Evolutionary conservation across 2,888 invertebrate species (phyloP), one percentile per base, ranked within the genome.

Genomic region (Iselma pallidipennis): DNA sequence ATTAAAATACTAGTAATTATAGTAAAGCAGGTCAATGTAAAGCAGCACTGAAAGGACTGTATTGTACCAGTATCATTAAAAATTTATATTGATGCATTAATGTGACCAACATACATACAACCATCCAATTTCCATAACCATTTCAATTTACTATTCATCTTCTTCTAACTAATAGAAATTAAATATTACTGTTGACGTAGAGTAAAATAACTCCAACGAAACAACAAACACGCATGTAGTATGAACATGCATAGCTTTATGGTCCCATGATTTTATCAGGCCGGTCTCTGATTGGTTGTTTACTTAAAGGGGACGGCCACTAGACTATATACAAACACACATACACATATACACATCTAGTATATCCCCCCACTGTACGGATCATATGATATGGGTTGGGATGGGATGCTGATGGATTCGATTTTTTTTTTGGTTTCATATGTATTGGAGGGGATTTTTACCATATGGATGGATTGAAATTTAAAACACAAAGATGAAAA

Each of bases 241-340:
- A 77, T 76, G 77, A 78, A 78, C 78, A 78, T 79, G 77, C 79
- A 80, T 79, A 78, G 78, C 78, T 79, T 78, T 79, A 80, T 79
- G 80, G 80, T 80, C 77, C 80, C 80, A 81, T 80, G 81, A 81
- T 81, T 81, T 81, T 81, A 81, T 81, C 80, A 78, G 77, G 74
- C 79, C 73, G 76, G 76, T 76, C 78, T 76, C 78, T 80, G 80
- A 81, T 81, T 81, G 81, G 81, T 79, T 81, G 79, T 81, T 81
- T 81, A 79, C 80, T 74, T 73, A 80, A 75, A 74, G 73, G 76
- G 80, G 79, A 78, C 80, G 79, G 76, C 75, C 76, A 70, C 69
- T 71, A 66, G 66, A 37, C 37, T 37, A 29, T 29, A 29, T 29
- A 37, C 16, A 37, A 16, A 37, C 16, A 37, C 16, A 16, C 7